Evolutionary conservation across 2,113 vertebrate species (phyloP).

Genomic region (Glaucomys volans): DNA sequence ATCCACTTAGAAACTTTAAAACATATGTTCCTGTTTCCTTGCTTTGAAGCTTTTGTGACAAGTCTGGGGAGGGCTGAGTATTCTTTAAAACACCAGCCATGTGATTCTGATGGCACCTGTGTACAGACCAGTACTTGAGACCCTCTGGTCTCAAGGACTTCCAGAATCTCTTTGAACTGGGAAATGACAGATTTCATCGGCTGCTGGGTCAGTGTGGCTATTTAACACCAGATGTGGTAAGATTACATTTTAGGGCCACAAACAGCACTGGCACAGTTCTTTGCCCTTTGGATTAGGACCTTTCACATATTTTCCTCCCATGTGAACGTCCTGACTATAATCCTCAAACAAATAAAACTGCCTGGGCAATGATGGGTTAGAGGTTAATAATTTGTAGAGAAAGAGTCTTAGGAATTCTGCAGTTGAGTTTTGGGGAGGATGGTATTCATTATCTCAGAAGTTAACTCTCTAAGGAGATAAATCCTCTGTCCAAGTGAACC

Average conservation of each 20-base stretch:
- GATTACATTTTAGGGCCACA: neutral
- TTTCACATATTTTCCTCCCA: neutral
- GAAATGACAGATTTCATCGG: neutral
- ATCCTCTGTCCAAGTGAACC: neutral
- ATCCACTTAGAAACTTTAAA: neutral
- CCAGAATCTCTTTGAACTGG: neutral
- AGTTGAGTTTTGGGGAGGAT: no score
- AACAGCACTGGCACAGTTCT: neutral
- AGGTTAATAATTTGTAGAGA: slow-evolving; percentile 30
- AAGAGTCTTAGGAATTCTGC: slow-evolving; percentile 36
- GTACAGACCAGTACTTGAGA: neutral
- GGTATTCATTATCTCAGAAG: neutral
- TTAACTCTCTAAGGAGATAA: neutral
- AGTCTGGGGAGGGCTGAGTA: neutral
- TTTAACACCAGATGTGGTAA: neutral
- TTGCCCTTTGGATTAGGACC: neutral
- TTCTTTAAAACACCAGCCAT: neutral
- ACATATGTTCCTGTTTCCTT: neutral
- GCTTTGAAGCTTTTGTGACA: neutral
- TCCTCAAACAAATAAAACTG: slow-evolving; percentile 5
- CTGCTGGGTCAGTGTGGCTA: neutral
- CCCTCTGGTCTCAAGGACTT: neutral
- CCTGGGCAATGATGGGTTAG: neutral
- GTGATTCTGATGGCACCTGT: neutral
- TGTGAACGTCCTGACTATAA: neutral